Percentiles rank a stretch among this genome's conserved stretches.
Conservation (phyloP, 2,888 invertebrate genomes). For the Synanthedon vespiformis region DNA sequence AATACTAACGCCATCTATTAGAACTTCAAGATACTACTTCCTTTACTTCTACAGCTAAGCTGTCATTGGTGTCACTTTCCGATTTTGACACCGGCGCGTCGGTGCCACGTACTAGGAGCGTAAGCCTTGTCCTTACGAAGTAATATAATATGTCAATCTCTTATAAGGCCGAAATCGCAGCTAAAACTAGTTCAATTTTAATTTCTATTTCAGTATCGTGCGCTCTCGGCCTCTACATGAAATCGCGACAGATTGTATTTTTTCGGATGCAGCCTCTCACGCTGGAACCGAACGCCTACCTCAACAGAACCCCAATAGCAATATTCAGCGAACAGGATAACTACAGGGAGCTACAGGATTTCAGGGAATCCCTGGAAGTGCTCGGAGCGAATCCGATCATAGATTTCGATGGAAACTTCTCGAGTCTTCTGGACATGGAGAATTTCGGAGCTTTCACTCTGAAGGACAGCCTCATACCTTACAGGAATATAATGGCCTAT, state of each 20-base stretch:
- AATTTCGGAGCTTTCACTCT: conserved; percentile 78
- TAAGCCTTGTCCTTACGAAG: no score
- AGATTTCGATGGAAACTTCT: conserved; percentile 76
- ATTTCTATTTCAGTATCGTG: conserved; percentile 62
- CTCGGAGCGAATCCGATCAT: conserved; percentile 52
- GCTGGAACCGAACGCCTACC: conserved; percentile 74
- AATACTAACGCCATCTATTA: no score
- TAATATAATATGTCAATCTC: no score
- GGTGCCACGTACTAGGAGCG: no score
- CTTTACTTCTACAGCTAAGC: no score
- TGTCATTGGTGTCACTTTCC: no score
- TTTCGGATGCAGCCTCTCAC: conserved; percentile 73
- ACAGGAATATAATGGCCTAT: conserved; percentile 72
- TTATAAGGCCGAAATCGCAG: no score
- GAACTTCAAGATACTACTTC: no score
- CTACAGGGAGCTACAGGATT: conserved; percentile 37
- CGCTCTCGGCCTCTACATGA: conserved; percentile 75
- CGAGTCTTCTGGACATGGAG: conserved; percentile 71
- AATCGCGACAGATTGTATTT: conserved; percentile 72
- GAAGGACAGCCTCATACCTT: conserved; percentile 61
- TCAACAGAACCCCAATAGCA: conserved; percentile 69
- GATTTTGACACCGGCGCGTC: no score
- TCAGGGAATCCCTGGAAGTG: conserved; percentile 42
- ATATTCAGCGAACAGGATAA: conserved; percentile 69
- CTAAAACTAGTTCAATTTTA: no score